These are phyloP conservation scores for Gopherus evgoodei DNA, from an alignment of 2,113 vertebrate genomes.

Conservation along the genomic window DNA sequence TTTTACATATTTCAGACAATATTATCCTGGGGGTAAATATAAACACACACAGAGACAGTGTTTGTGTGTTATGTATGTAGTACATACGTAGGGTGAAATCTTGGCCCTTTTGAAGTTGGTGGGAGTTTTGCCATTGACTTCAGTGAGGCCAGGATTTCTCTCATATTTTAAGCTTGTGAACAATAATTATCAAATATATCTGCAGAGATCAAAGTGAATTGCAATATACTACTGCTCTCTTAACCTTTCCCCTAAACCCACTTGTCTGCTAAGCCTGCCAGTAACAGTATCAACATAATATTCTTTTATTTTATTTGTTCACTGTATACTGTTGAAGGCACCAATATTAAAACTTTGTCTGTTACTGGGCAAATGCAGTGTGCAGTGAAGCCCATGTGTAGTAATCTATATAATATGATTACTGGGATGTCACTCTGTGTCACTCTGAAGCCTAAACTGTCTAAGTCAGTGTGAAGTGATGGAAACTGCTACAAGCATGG, in stretches of 20 bases:
- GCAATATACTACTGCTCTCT: neutral
- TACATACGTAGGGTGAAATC: neutral
- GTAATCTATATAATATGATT: neutral
- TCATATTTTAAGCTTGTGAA: neutral
- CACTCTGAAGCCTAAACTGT: neutral
- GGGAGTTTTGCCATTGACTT: neutral
- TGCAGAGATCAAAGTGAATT: neutral
- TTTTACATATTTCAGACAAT: neutral
- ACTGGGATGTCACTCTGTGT: neutral
- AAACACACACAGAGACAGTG: neutral
- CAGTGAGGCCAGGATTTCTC: neutral
- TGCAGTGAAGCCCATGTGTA: neutral
- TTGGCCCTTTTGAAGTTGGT: neutral
- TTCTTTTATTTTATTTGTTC: neutral
- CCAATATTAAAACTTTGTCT: neutral
- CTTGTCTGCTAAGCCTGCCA: neutral
- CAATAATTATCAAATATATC: neutral
- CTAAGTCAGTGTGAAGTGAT: neutral
- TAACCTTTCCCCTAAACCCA: neutral
- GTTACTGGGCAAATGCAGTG: neutral
- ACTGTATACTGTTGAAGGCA: neutral
- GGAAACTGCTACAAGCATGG: neutral
- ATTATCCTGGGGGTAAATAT: neutral
- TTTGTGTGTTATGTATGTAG: neutral
- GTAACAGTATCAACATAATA: neutral